Conservation (phyloP, 2,888 invertebrate genomes). For the Thymelicus acteon region DNA sequence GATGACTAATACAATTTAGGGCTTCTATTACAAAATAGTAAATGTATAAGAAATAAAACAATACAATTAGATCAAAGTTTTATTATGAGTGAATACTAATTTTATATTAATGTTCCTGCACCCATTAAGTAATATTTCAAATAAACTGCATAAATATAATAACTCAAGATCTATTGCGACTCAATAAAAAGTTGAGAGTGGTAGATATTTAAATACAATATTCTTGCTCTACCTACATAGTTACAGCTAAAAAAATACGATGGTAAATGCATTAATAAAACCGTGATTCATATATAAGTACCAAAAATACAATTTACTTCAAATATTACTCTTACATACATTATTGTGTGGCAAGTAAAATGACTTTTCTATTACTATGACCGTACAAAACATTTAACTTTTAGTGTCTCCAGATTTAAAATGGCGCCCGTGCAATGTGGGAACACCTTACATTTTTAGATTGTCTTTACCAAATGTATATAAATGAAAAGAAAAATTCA, state of each 20-base stretch:
- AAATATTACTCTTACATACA: slow-evolving; percentile 61
- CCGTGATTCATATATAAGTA: slow-evolving; percentile 13
- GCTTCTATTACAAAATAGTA: no score
- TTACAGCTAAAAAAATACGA: slow-evolving; percentile 1
- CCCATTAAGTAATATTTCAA: slow-evolving; percentile 64
- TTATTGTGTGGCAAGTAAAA: neutral
- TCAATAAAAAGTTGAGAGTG: neutral
- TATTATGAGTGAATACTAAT: slow-evolving; percentile 62
- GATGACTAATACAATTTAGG: no score
- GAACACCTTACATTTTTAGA: no score
- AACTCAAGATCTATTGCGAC: neutral
- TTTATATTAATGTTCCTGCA: slow-evolving; percentile 54
- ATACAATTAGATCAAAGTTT: slow-evolving; percentile 46
- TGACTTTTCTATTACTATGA: slow-evolving; percentile 1
- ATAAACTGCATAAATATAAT: slow-evolving; percentile 52
- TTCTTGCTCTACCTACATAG: neutral
- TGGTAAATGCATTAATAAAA: neutral
- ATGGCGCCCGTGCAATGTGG: no score
- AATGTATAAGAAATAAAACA: slow-evolving; percentile 48
- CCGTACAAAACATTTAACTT: neutral
- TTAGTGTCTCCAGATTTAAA: no score
- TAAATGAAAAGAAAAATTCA: neutral
- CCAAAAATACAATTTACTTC: slow-evolving; percentile 61
- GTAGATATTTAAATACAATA: neutral
- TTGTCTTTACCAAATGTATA: no score